Evolutionary conservation across 1,140 invertebrate species (phyloP).

Genomic region (Octopus bimaculoides): DNA sequence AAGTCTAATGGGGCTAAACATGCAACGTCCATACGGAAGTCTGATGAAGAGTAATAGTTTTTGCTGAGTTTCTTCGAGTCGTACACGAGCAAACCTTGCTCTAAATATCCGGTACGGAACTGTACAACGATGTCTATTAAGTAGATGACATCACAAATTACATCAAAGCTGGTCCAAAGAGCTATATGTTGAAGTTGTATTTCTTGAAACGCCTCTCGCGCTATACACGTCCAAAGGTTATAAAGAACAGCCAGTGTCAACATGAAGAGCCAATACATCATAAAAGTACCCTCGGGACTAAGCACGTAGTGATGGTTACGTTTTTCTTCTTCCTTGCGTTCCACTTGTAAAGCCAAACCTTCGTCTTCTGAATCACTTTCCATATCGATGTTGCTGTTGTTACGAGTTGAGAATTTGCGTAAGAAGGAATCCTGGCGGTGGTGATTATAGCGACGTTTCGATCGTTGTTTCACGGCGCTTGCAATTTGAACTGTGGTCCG

Average conservation of each 20-base stretch:
- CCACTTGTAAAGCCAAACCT: slow-evolving; percentile 17
- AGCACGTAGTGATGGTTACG: slow-evolving; percentile 65
- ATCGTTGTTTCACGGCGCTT: slow-evolving; percentile 69
- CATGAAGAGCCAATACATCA: slow-evolving; percentile 91
- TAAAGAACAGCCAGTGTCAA: slow-evolving; percentile 87
- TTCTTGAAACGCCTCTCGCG: slow-evolving; percentile 89
- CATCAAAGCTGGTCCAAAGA: slow-evolving; percentile 80
- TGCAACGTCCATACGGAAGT: slow-evolving; percentile 81
- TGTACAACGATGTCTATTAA: slow-evolving; percentile 84
- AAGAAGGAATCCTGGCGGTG: slow-evolving; percentile 93
- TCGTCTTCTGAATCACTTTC: slow-evolving; percentile 22
- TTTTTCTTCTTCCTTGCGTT: slow-evolving; percentile 52
- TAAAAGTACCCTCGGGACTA: slow-evolving; percentile 92
- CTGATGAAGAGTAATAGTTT: slow-evolving; percentile 82
- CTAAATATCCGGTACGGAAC: slow-evolving; percentile 90
- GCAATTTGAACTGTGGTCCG: slow-evolving; percentile 88
- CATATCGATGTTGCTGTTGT: slow-evolving; percentile 52
- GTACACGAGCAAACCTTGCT: slow-evolving; percentile 92
- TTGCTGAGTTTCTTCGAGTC: slow-evolving; percentile 83
- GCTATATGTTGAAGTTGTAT: slow-evolving; percentile 66
- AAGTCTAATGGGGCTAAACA: slow-evolving; percentile 84
- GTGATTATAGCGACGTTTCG: slow-evolving; percentile 74
- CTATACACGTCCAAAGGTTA: slow-evolving; percentile 93
- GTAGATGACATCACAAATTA: slow-evolving; percentile 82
- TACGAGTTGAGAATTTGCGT: slow-evolving; percentile 87